A percentile compares a stretch with the other conserved stretches of the same genome.
These are phyloP conservation scores for Pterocles burchelli DNA, from an alignment of 2,113 vertebrate species.

Conservation along the genomic window DNA sequence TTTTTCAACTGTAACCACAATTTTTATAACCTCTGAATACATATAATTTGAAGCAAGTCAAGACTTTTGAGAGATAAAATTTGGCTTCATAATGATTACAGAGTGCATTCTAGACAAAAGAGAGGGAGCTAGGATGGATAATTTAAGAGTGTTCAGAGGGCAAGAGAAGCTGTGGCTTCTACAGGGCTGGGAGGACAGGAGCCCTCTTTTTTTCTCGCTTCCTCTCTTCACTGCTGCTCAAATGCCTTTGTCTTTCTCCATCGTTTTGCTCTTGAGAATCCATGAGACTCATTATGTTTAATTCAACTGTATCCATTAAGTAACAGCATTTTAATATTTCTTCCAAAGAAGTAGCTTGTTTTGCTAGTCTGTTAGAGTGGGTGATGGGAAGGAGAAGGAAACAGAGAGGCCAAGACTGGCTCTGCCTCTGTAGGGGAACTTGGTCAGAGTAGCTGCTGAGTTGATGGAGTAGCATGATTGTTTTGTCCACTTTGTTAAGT, in stretches of 20 bases:
- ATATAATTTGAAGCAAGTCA: not conserved
- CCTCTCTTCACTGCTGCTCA: not conserved
- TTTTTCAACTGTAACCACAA: not conserved
- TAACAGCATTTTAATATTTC: not conserved
- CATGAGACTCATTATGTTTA: not conserved
- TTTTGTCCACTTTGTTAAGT: not conserved
- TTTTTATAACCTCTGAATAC: not conserved
- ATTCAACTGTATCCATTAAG: not conserved
- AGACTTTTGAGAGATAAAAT: not conserved
- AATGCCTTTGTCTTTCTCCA: not conserved
- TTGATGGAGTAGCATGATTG: not conserved
- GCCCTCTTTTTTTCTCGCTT: not conserved
- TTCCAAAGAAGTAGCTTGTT: not conserved
- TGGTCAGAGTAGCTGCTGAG: not conserved
- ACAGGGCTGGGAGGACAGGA: not conserved
- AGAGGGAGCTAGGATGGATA: not conserved
- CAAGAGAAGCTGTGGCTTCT: not conserved
- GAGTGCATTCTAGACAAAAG: not conserved
- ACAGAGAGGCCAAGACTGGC: not conserved
- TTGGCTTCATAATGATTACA: not conserved
- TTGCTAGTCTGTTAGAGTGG: not conserved
- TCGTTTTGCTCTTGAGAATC: not conserved
- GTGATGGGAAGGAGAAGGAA: not conserved
- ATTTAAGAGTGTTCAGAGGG: not conserved
- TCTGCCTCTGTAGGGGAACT: not conserved